These are phyloP conservation scores for Latrodectus hesperus DNA, from an alignment of 2,888 invertebrate genomes.

Conservation along the genomic window DNA sequence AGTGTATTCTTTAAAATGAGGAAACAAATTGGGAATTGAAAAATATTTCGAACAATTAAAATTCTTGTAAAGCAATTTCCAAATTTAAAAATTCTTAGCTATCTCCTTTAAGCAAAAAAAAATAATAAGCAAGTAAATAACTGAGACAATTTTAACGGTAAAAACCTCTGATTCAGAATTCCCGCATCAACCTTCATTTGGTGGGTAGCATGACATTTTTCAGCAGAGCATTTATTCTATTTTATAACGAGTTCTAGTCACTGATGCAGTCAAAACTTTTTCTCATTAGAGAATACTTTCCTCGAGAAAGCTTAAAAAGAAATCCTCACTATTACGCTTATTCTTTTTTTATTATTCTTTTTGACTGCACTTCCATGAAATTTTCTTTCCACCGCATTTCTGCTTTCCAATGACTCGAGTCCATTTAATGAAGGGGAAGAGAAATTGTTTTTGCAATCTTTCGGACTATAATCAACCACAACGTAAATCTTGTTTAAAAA, in stretches of 20 bases:
- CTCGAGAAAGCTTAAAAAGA: slow-evolving; percentile 20
- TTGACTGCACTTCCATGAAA: slow-evolving; percentile 9
- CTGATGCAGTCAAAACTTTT: slow-evolving; percentile 26
- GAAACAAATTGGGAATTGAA: no score
- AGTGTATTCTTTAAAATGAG: no score
- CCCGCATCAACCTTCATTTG: slow-evolving; percentile 7
- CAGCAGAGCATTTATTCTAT: slow-evolving; percentile 5
- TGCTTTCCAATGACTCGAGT: not conserved
- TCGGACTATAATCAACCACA: not conserved
- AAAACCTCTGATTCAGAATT: slow-evolving; percentile 6
- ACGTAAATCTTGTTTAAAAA: not conserved
- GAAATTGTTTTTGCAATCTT: slow-evolving; percentile 2
- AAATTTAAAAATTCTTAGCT: no score
- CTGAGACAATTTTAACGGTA: not conserved
- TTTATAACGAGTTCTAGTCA: slow-evolving; percentile 39
- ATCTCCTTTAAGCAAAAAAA: no score
- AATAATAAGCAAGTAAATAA: not conserved
- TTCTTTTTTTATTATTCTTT: not conserved
- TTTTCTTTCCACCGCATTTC: slow-evolving; percentile 6
- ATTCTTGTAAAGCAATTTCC: no score
- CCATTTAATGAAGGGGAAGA: slow-evolving; percentile 29
- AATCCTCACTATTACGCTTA: not conserved
- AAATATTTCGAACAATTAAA: no score
- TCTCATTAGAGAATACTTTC: slow-evolving; percentile 50
- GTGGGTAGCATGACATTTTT: slow-evolving; percentile 7